Conservation (phyloP, 1,140 invertebrate genomes). For the Drosophila erecta region DNA sequence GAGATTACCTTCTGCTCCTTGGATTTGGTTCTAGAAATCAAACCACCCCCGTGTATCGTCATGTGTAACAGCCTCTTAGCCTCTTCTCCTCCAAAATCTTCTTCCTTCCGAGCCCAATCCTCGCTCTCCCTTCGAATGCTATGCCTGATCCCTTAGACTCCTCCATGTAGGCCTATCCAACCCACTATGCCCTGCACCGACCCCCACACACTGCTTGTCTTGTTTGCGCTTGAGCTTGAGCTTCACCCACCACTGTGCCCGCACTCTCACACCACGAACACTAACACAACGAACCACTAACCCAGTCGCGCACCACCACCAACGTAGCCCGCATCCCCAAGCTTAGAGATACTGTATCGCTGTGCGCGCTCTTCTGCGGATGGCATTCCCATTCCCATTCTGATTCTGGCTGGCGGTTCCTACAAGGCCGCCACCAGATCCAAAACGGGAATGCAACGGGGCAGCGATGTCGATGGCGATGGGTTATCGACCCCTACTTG, state of each 20-base stretch:
- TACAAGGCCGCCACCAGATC: background rate
- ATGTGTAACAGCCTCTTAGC: constrained; percentile 16
- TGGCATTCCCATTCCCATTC: background rate
- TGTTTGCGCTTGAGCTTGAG: constrained; percentile 14
- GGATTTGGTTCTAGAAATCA: background rate
- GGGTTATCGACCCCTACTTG: constrained; percentile 3
- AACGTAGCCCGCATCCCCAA: background rate
- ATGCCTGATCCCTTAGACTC: constrained; percentile 10
- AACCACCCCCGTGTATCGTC: constrained; percentile 16
- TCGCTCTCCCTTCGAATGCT: constrained; percentile 7
- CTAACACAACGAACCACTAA: background rate
- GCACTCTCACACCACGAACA: background rate
- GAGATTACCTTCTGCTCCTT: background rate
- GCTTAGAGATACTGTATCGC: background rate
- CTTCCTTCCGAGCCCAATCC: constrained; percentile 5
- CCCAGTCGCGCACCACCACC: constrained; percentile 4
- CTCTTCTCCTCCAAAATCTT: constrained; percentile 3
- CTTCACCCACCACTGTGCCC: background rate
- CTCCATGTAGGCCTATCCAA: background rate
- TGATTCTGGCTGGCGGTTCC: background rate
- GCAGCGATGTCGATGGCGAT: background rate
- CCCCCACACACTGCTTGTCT: constrained; percentile 12
- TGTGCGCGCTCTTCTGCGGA: background rate
- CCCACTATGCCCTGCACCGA: background rate
- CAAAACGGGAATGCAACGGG: background rate